These are phyloP conservation scores for Rhynchotus rufescens DNA, from an alignment of 2,797 vertebrate species.

Conservation along the genomic window DNA sequence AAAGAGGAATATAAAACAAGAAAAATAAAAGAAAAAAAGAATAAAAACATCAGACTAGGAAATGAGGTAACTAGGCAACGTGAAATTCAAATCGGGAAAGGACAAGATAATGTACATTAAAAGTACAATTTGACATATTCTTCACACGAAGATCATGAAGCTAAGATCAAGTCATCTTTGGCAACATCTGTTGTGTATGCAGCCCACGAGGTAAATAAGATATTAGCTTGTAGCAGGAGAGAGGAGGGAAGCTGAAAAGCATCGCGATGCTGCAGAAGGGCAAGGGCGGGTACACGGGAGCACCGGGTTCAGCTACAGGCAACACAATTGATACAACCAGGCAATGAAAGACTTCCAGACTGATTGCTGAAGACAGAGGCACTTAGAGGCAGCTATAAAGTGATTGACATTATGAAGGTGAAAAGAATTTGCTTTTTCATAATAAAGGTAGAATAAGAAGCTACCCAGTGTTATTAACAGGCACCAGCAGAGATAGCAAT, in stretches of 20 bases:
- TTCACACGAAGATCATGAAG: background rate
- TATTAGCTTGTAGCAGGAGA: background rate
- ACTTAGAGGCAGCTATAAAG: background rate
- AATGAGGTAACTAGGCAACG: slow-evolving; percentile 59
- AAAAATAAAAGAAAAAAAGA: background rate
- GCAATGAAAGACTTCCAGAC: background rate
- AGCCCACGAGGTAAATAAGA: background rate
- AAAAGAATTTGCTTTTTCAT: background rate
- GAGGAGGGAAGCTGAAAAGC: background rate
- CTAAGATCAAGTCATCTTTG: background rate
- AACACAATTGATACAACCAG: background rate
- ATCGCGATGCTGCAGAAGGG: background rate
- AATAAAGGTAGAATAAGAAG: background rate
- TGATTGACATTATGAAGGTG: background rate
- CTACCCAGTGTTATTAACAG: background rate
- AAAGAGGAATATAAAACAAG: background rate
- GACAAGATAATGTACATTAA: slow-evolving; percentile 13
- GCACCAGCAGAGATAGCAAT: background rate
- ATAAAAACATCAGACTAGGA: background rate
- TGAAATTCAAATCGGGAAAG: background rate
- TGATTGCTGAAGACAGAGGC: background rate
- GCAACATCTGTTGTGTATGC: background rate
- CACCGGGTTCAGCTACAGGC: background rate
- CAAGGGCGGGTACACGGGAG: background rate
- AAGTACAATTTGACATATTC: background rate